phyloP scores from a whole-genome alignment of 2,888 invertebrate genomes.

The Athripsodes cinereus region DNA sequence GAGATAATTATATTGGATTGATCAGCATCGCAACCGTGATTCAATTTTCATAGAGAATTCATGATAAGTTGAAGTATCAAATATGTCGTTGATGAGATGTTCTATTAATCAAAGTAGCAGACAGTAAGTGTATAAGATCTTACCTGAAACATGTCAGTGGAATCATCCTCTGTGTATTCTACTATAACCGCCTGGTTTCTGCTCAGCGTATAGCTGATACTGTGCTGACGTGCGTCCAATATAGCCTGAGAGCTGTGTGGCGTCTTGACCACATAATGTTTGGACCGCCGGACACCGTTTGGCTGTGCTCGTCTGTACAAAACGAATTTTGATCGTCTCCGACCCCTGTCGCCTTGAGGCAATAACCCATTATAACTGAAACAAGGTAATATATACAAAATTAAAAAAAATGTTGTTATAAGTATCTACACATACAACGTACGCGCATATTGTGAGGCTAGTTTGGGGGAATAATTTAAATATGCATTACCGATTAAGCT shows the following conservation, averaged over 20 bases:
- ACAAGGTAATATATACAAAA: not conserved
- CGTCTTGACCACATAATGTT: constrained; percentile 93
- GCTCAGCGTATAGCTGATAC: constrained; percentile 94
- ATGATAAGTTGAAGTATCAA: no score
- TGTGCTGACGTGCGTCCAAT: constrained; percentile 88
- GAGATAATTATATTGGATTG: no score
- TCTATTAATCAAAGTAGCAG: no score
- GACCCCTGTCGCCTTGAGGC: constrained; percentile 88
- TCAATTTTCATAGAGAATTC: no score
- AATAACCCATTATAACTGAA: constrained; percentile 89
- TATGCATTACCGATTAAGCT: no score
- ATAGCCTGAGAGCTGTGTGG: constrained; percentile 94
- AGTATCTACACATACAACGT: no score
- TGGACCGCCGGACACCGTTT: constrained; percentile 91
- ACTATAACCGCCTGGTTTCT: constrained; percentile 97
- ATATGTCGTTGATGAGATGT: no score
- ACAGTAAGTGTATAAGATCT: constrained; percentile 29
- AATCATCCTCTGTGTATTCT: constrained; percentile 91
- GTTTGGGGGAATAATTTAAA: no score
- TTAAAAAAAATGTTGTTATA: no score
- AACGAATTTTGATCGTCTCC: constrained; percentile 91
- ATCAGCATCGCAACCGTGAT: no score
- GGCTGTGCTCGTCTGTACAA: constrained; percentile 76
- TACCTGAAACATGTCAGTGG: constrained; percentile 99
- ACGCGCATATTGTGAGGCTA: no score